phyloP scores from a whole-genome alignment of 2,888 invertebrate species.

The Eristalis pertinax region DNA sequence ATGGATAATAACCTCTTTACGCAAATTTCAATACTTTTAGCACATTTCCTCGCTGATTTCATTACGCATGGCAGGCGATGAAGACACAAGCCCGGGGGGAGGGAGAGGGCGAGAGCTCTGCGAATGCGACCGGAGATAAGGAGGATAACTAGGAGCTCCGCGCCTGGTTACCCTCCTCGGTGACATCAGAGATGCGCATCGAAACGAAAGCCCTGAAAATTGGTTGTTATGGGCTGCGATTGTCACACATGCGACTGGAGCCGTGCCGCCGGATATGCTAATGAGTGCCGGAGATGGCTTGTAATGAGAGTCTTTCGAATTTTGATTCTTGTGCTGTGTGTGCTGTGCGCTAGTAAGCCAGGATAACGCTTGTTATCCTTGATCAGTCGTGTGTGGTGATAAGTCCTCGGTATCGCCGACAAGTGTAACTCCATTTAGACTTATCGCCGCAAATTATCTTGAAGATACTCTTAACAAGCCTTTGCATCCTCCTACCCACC shows the following conservation, averaged over 20 bases:
- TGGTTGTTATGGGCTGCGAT: slow-evolving; percentile 51
- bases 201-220: background rate
- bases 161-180: background rate
- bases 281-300: background rate
- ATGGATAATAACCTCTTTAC: slow-evolving; percentile 61
- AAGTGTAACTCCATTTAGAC: background rate
- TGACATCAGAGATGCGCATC: slow-evolving; percentile 6
- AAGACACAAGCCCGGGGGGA: background rate
- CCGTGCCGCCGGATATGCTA: background rate
- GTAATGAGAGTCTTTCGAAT: background rate
- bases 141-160: slow-evolving; percentile 45
- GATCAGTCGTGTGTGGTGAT: background rate
- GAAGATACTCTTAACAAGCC: background rate
- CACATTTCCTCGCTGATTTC: slow-evolving; percentile 57
- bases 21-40: slow-evolving; percentile 57
- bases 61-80: slow-evolving; percentile 18
- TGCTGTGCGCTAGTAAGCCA: background rate
- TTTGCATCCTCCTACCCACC: background rate
- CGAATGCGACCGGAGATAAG: slow-evolving; percentile 6
- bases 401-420: background rate
- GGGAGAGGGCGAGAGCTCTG: background rate
- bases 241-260: background rate
- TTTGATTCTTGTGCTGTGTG: background rate
- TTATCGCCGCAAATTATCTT: background rate
- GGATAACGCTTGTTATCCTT: background rate